These are phyloP conservation scores for Eretmocerus hayati DNA, from an alignment of 2,888 invertebrate species.

Conservation along the genomic window DNA sequence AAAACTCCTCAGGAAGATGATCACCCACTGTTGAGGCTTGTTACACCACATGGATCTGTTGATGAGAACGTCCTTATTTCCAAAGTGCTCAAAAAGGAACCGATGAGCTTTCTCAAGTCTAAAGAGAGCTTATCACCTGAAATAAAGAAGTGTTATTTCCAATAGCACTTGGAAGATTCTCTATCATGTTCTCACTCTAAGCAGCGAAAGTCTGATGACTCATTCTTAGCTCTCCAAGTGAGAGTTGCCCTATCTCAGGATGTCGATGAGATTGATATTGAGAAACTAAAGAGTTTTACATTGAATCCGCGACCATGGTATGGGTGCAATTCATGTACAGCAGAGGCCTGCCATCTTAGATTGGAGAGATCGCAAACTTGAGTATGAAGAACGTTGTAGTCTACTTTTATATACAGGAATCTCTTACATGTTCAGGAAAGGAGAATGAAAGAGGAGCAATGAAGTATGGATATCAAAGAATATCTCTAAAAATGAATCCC, in stretches of 20 bases:
- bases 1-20: constrained; percentile 35
- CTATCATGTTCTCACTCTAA: constrained; percentile 23
- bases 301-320: constrained; percentile 38
- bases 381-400: constrained; percentile 21
- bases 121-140: constrained; percentile 30
- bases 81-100: constrained; percentile 35
- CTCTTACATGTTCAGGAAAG: constrained; percentile 35
- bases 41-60: constrained; percentile 36
- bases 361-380: constrained; percentile 10
- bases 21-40: constrained; percentile 28
- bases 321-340: constrained; percentile 22
- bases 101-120: constrained; percentile 23
- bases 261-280: constrained; percentile 6
- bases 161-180: constrained; percentile 30
- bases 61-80: constrained; percentile 31
- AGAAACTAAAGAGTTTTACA: constrained; percentile 23
- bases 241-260: constrained; percentile 39
- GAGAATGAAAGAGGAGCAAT: constrained; percentile 53
- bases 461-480: constrained; percentile 50
- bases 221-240: constrained; percentile 29
- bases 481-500: constrained; percentile 3
- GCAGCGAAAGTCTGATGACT: constrained; percentile 30
- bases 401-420: constrained; percentile 9
- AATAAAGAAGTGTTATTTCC: constrained; percentile 26
- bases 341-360: constrained; percentile 7